phyloP scores from a whole-genome alignment of 2,888 invertebrate genomes.

The Metallyticus violacea region DNA sequence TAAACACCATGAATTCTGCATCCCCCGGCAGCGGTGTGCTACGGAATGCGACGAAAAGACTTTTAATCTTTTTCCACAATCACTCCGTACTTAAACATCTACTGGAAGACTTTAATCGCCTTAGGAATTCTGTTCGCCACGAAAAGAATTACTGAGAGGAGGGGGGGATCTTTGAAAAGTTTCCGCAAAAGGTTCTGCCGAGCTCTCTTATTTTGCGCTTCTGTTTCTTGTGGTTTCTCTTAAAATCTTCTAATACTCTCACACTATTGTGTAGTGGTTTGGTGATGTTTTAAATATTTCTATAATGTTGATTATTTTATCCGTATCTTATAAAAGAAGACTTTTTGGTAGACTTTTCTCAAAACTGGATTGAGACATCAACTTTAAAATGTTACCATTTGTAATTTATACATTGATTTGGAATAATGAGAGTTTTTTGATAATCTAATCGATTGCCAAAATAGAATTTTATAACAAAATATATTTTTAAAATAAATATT shows the following conservation, averaged over 20 bases:
- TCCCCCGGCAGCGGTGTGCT: neutral
- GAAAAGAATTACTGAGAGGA: neutral
- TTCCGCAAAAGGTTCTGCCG: neutral
- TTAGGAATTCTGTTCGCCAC: neutral
- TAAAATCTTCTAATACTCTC: neutral
- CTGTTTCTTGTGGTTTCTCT: neutral
- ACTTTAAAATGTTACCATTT: too few species aligned
- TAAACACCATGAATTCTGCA: neutral
- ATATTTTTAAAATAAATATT: too few species aligned
- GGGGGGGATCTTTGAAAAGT: neutral
- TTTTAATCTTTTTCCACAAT: neutral
- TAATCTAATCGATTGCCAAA: too few species aligned
- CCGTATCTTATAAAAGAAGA: too few species aligned
- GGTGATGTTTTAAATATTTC: too few species aligned
- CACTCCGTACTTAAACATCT: neutral
- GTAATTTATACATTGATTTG: too few species aligned
- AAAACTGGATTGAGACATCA: too few species aligned
- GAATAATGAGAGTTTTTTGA: too few species aligned
- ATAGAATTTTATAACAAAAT: too few species aligned
- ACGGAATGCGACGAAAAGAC: neutral
- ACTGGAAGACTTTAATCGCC: neutral
- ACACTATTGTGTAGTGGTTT: neutral
- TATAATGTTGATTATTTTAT: too few species aligned
- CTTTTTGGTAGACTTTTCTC: too few species aligned
- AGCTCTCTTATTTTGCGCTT: neutral